Evolutionary conservation across 92 coral and sea anemone species (phyloP), one percentile per base, ranked within the genome.

Genomic region (Zoanthus solanderi): DNA sequence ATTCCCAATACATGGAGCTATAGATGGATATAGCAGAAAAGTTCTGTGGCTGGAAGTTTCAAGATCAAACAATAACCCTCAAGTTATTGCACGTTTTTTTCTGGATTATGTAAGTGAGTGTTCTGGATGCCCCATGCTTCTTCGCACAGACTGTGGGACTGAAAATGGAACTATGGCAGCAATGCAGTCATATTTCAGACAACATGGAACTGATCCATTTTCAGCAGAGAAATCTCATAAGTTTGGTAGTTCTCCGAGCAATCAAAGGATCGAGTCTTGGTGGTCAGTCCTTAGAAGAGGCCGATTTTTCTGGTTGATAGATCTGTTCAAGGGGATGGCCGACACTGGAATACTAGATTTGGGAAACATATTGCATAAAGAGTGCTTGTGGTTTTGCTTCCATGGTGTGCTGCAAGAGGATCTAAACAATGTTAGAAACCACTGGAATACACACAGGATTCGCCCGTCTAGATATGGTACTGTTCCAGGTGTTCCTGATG

Each of bases 221-320:
- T n/a, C 78, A 15, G 90, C 86, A 8, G 58, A 73, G 9, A 11
- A 72, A 71, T 65, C 87, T 47, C 83, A 88, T 72, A 44, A 73
- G 45, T 88, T 54, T 88, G 87, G 76, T 10, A 72, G 78, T 34
- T 88, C 87, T 23, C 83, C 91, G 11, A 46, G 80, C 17, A 88
- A 81, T 63, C 87, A 88, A 50, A 58, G 91, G 16, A 88, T 88
- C 11, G 87, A 88, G 84, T 83, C 71, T 29, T 81, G 83, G 90
- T 88, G 90, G 86, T 88, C 75, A 29, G 46, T 48, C 47, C 83
- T 29, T 29, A 9, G 87, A 54, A 88, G 84, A 71, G 66, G 76
- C 68, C 81, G 76, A 65, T 66, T 79, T 58, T 72, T 34, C 18
- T 88, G 91, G 81, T 79, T 83, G 91, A 88, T 81, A 9, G 91